These are phyloP conservation scores for Leuciscus waleckii DNA, from an alignment of 2,797 vertebrate species.

Conservation along the genomic window DNA sequence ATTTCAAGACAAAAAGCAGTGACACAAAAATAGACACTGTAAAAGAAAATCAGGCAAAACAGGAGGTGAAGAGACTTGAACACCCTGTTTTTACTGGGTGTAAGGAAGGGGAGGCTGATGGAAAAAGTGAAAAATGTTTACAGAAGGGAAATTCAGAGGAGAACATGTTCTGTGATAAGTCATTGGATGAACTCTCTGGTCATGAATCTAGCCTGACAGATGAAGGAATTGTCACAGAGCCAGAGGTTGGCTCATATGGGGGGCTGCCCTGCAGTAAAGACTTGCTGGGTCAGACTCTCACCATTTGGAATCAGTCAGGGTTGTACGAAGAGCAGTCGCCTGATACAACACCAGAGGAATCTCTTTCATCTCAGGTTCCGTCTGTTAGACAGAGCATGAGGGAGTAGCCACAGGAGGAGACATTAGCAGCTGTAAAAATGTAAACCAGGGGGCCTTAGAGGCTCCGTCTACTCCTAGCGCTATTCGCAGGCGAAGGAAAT, in stretches of 20 bases:
- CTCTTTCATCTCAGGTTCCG: conserved; percentile 53
- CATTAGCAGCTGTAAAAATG: conserved; percentile 63
- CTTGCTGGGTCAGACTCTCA: conserved; percentile 77
- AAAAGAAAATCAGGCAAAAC: conserved; percentile 54
- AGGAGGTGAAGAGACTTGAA: conserved; percentile 14
- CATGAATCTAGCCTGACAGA: conserved; percentile 93
- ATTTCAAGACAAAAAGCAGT: conserved; percentile 61
- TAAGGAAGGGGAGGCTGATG: conserved; percentile 35
- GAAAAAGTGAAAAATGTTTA: conserved; percentile 58
- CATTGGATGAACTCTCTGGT: conserved; percentile 89
- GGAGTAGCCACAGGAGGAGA: conserved; percentile 66
- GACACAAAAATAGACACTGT: conserved; percentile 51
- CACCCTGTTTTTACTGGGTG: conserved; percentile 1
- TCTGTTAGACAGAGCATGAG: conserved; percentile 72
- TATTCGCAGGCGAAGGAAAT: conserved; percentile 88
- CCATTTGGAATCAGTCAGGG: conserved; percentile 80
- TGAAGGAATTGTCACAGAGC: conserved; percentile 96
- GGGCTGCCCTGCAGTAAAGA: conserved; percentile 75
- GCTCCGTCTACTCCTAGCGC: conserved; percentile 86
- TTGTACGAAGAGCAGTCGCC: conserved; percentile 69
- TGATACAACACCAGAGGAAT: conserved; percentile 54
- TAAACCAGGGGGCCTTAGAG: conserved; percentile 76
- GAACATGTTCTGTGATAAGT: conserved; percentile 78
- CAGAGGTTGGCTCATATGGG: conserved; percentile 76
- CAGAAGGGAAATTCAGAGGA: conserved; percentile 77